Conservation (phyloP, 2,888 invertebrate genomes). For the Syrista parreyssii region DNA sequence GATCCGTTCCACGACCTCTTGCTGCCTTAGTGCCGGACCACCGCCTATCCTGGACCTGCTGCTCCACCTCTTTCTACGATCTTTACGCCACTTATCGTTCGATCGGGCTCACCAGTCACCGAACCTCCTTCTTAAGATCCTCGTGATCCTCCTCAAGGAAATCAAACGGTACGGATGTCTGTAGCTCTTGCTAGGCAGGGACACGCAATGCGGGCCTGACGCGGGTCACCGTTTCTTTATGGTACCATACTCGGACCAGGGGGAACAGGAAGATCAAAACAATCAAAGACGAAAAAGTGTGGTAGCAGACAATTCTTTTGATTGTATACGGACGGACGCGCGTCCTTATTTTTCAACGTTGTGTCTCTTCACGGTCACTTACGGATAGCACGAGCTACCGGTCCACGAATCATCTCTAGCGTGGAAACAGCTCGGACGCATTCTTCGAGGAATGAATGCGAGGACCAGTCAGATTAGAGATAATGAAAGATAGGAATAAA, state of each 20-base stretch:
- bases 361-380: constrained; percentile 49
- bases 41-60: neutral
- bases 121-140: constrained; percentile 19
- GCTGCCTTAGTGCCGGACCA: neutral
- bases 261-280: constrained; percentile 14
- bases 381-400: constrained; percentile 25
- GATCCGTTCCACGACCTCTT: neutral
- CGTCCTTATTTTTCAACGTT: constrained; percentile 50
- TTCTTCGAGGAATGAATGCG: neutral
- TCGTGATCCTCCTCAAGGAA: constrained; percentile 3
- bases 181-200: neutral
- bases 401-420: neutral
- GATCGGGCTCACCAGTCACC: neutral
- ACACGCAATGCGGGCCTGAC: neutral
- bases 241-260: constrained; percentile 25
- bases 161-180: neutral
- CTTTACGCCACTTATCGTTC: constrained; percentile 16
- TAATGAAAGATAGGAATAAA: neutral
- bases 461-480: neutral
- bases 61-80: constrained; percentile 23
- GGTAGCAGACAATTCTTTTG: neutral
- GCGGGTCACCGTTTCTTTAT: constrained; percentile 42
- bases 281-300: neutral
- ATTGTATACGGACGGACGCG: constrained; percentile 28
- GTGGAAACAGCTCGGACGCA: neutral